phyloP scores from a whole-genome alignment of 2,888 invertebrate species.

The Ferrisia virgata region DNA sequence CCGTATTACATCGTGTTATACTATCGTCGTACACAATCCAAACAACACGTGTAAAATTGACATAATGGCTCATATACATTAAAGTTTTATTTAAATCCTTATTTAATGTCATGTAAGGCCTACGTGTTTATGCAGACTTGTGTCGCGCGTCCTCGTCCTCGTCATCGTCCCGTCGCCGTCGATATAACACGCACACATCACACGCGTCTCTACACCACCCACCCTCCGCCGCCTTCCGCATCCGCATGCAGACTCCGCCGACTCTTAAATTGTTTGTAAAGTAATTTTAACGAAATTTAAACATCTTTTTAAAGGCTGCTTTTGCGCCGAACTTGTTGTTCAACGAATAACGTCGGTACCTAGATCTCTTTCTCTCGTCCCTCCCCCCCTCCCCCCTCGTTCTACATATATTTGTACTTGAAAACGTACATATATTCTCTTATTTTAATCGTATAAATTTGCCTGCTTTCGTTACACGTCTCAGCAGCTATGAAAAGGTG shows the following conservation, averaged over 20 bases:
- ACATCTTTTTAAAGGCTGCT: not conserved
- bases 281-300: constrained; percentile 28
- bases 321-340: not conserved
- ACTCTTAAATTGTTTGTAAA: constrained; percentile 12
- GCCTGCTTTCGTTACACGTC: too few species aligned
- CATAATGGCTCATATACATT: constrained; percentile 45
- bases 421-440: too few species aligned
- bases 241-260: not conserved
- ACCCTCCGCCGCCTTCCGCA: not conserved
- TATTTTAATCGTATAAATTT: too few species aligned
- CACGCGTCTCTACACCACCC: not conserved
- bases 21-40: not conserved
- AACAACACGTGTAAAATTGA: constrained; percentile 45
- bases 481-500: too few species aligned
- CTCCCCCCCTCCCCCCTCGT: too few species aligned
- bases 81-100: constrained; percentile 42
- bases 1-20: not conserved
- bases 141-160: constrained; percentile 11
- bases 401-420: too few species aligned
- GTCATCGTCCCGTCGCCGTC: too few species aligned
- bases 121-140: constrained; percentile 44
- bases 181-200: not conserved
- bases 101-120: constrained; percentile 40
- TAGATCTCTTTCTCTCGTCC: too few species aligned
- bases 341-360: not conserved